These are phyloP conservation scores for Synanthedon andrenaeformis DNA, from an alignment of 2,888 invertebrate genomes.

Conservation along the genomic window DNA sequence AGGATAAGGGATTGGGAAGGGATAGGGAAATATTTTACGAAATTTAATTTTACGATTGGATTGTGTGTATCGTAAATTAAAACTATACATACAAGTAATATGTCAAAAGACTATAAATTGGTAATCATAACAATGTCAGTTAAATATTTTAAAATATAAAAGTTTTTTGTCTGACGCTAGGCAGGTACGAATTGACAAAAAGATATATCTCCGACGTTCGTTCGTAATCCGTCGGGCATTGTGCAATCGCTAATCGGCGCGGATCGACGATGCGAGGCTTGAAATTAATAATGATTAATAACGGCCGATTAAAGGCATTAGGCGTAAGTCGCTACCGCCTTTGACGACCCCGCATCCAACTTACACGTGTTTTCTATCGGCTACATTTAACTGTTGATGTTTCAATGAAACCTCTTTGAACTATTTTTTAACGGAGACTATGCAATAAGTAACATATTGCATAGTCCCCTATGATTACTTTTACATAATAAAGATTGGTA, in stretches of 20 bases:
- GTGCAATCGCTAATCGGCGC: slow-evolving; percentile 66
- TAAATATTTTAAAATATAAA: no score
- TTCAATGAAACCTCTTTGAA: not conserved
- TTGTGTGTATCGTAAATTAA: no score
- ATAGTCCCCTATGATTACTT: no score
- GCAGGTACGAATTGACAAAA: slow-evolving; percentile 63
- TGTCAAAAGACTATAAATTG: no score
- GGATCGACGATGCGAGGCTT: slow-evolving; percentile 49
- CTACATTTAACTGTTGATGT: not conserved
- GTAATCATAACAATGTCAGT: no score
- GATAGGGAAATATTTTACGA: no score
- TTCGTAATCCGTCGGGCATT: slow-evolving; percentile 59
- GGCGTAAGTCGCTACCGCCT: slow-evolving; percentile 38
- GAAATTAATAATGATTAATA: slow-evolving; percentile 69
- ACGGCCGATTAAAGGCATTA: slow-evolving; percentile 59
- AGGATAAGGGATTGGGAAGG: no score
- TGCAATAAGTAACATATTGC: no score
- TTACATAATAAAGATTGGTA: no score
- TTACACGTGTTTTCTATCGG: not conserved
- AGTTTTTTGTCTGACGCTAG: slow-evolving; percentile 32
- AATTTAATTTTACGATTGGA: no score
- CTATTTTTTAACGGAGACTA: no score
- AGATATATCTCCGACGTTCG: slow-evolving; percentile 58
- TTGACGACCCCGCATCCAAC: slow-evolving; percentile 15
- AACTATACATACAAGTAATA: no score